Evolutionary conservation across 2,797 vertebrate genomes (phyloP).

Genomic region (Melanitta fusca): DNA sequence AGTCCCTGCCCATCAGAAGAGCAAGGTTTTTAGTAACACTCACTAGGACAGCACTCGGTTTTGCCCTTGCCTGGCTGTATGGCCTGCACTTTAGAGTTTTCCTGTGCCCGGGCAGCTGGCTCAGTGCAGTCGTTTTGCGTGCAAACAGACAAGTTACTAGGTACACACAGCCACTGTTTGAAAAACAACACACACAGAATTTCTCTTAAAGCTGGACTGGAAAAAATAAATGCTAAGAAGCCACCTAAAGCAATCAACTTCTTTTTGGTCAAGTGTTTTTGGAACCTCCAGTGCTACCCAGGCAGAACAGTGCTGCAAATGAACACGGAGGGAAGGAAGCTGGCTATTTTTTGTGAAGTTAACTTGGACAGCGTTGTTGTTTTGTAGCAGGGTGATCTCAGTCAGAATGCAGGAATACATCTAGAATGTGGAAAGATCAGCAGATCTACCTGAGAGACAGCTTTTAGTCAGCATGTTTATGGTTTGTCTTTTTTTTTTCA

Average conservation of each 20-base stretch:
- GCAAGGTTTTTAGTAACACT: background rate
- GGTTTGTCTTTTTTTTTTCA: background rate
- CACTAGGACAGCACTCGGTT: background rate
- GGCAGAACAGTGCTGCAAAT: background rate
- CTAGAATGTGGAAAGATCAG: background rate
- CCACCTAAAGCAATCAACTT: background rate
- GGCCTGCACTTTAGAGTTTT: background rate
- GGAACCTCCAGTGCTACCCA: background rate
- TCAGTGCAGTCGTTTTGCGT: background rate
- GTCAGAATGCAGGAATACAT: background rate
- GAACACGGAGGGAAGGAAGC: fast-evolving
- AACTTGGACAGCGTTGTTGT: background rate
- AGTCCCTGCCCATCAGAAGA: background rate
- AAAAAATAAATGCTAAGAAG: background rate
- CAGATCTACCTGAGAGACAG: background rate
- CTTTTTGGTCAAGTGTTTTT: background rate
- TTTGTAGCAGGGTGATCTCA: background rate
- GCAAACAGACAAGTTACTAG: background rate
- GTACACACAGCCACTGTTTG: background rate
- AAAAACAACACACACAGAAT: background rate
- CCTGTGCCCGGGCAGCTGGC: fast-evolving
- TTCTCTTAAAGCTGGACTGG: background rate
- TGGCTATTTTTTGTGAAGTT: background rate
- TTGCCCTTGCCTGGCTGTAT: background rate
- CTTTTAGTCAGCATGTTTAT: background rate